Conservation (phyloP, 2,888 invertebrate species). For the Boloria euphrosyne region DNA sequence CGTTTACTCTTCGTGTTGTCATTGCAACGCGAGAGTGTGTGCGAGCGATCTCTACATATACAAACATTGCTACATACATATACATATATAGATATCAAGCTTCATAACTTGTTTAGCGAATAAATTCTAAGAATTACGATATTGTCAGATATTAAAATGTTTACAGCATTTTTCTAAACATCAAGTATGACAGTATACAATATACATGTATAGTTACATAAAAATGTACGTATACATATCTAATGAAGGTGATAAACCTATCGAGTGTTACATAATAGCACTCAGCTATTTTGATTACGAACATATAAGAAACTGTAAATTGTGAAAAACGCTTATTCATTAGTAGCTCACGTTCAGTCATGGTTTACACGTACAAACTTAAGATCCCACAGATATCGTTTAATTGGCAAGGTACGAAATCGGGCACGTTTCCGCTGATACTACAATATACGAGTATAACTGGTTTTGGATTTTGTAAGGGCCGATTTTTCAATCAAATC, state of each 20-base stretch:
- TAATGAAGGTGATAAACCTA: neutral
- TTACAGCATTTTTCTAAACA: constrained; percentile 56
- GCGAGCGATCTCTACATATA: constrained; percentile 31
- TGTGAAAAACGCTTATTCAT: constrained; percentile 5
- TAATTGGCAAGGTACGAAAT: constrained; percentile 39
- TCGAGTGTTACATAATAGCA: constrained; percentile 5
- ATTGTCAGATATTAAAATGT: constrained; percentile 55
- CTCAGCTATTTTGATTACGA: constrained; percentile 3
- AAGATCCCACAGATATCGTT: constrained; percentile 19
- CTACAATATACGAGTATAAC: constrained; percentile 39
- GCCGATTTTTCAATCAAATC: too few species aligned
- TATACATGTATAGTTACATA: constrained; percentile 29
- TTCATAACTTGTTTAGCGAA: constrained; percentile 73
- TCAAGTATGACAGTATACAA: constrained; percentile 46
- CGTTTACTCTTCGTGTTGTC: constrained; percentile 42
- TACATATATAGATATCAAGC: constrained; percentile 49
- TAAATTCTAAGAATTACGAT: constrained; percentile 73
- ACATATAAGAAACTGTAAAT: constrained; percentile 4
- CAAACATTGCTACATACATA: constrained; percentile 36
- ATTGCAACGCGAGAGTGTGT: constrained; percentile 49
- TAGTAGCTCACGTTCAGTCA: constrained; percentile 9
- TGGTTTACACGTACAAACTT: neutral
- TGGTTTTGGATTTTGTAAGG: constrained; percentile 37
- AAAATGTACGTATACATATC: neutral
- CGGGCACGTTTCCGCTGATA: constrained; percentile 47